Percentiles rank a stretch among this genome's conserved stretches.
phyloP scores from a whole-genome alignment of 2,113 vertebrate genomes.

The Apaloderma vittatum region DNA sequence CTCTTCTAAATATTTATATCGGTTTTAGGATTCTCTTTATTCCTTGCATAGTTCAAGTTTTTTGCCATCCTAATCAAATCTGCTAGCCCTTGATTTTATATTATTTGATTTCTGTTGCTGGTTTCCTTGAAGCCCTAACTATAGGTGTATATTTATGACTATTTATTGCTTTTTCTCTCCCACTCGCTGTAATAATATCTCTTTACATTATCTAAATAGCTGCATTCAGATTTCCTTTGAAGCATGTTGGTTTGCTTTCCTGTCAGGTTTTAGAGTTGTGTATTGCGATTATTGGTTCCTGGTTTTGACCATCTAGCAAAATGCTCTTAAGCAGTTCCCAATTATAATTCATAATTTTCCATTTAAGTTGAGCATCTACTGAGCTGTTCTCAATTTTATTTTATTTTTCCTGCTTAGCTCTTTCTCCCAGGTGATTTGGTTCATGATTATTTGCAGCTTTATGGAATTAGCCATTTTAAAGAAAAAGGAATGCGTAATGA shows the following conservation, averaged over 20 bases:
- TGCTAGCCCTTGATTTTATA: neutral
- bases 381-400: neutral
- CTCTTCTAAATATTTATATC: neutral
- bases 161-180: neutral
- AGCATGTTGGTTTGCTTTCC: neutral
- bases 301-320: neutral
- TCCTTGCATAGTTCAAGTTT: neutral
- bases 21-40: neutral
- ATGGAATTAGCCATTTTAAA: neutral
- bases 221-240: neutral
- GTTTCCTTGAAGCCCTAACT: neutral
- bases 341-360: constrained; percentile 25
- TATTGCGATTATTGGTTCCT: neutral
- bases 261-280: neutral
- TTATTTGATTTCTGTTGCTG: neutral
- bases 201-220: neutral
- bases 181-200: neutral
- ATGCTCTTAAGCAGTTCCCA: constrained; percentile 1
- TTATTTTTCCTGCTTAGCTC: neutral
- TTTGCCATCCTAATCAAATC: neutral
- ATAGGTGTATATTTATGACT: neutral
- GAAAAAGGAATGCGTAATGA: neutral
- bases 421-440: neutral
- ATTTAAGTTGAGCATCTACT: constrained; percentile 25
- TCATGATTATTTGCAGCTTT: constrained; percentile 10